phyloP scores from a whole-genome alignment of 2,113 vertebrate species.

The Fulica atra region DNA sequence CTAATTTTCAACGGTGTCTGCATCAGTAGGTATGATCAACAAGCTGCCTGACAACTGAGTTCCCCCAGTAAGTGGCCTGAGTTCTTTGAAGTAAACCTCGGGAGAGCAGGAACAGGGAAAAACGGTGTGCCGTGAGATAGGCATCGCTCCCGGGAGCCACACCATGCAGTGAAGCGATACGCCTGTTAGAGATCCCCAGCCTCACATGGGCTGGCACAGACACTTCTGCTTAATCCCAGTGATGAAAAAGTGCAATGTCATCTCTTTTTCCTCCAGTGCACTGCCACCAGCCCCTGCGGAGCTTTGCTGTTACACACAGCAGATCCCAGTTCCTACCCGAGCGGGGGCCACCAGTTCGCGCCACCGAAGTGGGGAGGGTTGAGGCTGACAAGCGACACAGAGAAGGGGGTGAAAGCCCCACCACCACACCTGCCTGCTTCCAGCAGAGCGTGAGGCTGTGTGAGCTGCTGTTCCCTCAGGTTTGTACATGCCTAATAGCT shows the following conservation, averaged over 20 bases:
- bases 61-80: not conserved
- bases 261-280: not conserved
- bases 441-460: not conserved
- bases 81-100: not conserved
- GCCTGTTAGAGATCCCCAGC: not conserved
- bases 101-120: not conserved
- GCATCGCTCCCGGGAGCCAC: not conserved
- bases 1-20: not conserved
- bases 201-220: not conserved
- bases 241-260: fast-evolving
- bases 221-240: not conserved
- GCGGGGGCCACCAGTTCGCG: fast-evolving
- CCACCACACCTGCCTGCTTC: not conserved
- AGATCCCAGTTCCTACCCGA: fast-evolving
- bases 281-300: fast-evolving
- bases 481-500: slow-evolving; percentile 36
- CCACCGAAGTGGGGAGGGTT: not conserved
- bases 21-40: not conserved
- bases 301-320: fast-evolving
- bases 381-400: fast-evolving
- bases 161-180: fast-evolving
- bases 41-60: not conserved
- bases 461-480: not conserved
- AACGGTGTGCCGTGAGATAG: not conserved
- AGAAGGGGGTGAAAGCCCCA: not conserved